Base-by-base conservation (phyloP, 2,113 vertebrate genomes). In the Chiloscyllium plagiosum region DNA sequence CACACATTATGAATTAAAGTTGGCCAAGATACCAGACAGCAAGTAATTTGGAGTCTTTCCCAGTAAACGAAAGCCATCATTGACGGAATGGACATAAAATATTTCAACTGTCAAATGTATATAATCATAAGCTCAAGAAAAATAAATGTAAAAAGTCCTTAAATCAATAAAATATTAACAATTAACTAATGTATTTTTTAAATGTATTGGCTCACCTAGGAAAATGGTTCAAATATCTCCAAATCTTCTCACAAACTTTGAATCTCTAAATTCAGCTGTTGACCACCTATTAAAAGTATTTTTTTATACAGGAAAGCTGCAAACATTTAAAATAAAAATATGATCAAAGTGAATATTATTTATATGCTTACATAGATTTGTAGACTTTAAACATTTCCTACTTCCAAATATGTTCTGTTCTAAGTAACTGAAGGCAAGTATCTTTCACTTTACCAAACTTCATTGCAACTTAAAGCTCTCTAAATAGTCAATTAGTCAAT, bases 181-280 rank as follows among this genome's bases (percentile, higher is more conserved):
- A 29, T 61, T 29, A 90, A 90, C 26, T 17, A 52, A 61, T 33
- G 17, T 83, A 83, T 20, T 83, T 33, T 33, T 90, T 90, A 13
- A 87, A 50, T n/a, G 15, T 90, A 90, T 94, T 96, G 96, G 96
- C 56, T 95, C 93, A 97, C 98, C 98, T 97, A 96, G 92, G 98
- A 98, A 96, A 97, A 98, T 0, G 98, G 97, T 96, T 98, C 98
- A 96, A 97, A 98, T 8, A 98, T 96, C 7, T n/a, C n/a, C n/a
- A n/a, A n/a, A n/a, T n/a, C n/a, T n/a, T n/a, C n/a, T n/a, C n/a
- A n/a, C n/a, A n/a, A n/a, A n/a, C n/a, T n/a, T n/a, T n/a, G n/a
- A n/a, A n/a, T n/a, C n/a, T 98, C 97, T 96, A 98, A 96, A 86
- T 98, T 98, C 96, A 98, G 96, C 96, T 98, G 97, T 96, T 97